phyloP scores from a whole-genome alignment of 2,113 vertebrate species.

The Hippocampus guttulatus region DNA sequence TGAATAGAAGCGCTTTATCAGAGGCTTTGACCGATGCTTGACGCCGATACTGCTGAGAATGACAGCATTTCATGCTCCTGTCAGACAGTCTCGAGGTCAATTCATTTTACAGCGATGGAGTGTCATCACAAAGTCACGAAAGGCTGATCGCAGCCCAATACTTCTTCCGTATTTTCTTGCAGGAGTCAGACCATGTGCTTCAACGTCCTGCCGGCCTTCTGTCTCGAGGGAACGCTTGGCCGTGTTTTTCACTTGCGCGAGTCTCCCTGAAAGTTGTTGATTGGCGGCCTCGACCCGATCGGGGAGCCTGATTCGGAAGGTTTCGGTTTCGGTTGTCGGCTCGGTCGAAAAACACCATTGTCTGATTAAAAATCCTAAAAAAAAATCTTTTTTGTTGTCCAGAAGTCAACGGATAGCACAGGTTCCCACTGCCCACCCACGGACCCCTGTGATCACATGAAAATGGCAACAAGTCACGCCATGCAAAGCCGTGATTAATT shows the following conservation, averaged over 20 bases:
- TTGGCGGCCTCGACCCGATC: too few species aligned
- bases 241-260: slow-evolving; percentile 47
- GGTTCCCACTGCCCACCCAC: too few species aligned
- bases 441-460: neutral
- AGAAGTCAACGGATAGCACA: slow-evolving; percentile 15
- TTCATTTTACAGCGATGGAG: slow-evolving; percentile 13
- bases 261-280: slow-evolving; percentile 53
- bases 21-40: slow-evolving; percentile 25
- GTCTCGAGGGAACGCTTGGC: slow-evolving; percentile 31
- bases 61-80: neutral
- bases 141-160: neutral
- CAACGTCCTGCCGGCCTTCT: slow-evolving; percentile 12
- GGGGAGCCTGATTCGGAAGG: too few species aligned
- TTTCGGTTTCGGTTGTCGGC: too few species aligned
- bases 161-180: slow-evolving; percentile 17
- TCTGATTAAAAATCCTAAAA: too few species aligned
- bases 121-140: neutral
- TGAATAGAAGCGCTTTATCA: slow-evolving; percentile 35
- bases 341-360: too few species aligned
- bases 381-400: too few species aligned
- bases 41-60: slow-evolving; percentile 28
- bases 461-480: slow-evolving; percentile 51
- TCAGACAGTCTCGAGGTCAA: slow-evolving; percentile 11
- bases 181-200: slow-evolving; percentile 14
- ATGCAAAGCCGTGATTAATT: slow-evolving; percentile 8